Conservation (phyloP, 2,888 invertebrate genomes). For the Leptinotarsa tumamoca region DNA sequence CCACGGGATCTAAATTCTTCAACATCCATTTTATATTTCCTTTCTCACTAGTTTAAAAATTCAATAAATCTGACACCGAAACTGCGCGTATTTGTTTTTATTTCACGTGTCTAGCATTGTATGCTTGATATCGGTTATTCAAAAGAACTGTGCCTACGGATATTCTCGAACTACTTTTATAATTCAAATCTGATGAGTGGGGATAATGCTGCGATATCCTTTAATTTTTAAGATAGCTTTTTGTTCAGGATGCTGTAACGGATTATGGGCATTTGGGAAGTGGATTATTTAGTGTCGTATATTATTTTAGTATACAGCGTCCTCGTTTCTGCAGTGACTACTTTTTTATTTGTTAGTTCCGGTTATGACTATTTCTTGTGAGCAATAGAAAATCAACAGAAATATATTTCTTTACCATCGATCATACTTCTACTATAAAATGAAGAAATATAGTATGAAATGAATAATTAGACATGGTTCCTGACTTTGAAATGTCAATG, state of each 20-base stretch:
- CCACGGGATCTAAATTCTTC: conserved; percentile 89
- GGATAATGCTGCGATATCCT: not conserved
- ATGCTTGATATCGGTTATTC: not conserved
- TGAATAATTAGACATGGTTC: too few species aligned
- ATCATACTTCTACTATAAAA: too few species aligned
- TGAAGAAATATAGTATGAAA: too few species aligned
- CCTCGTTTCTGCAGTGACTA: not conserved
- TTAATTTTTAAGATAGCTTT: conserved; percentile 5
- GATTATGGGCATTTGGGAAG: conserved; percentile 13
- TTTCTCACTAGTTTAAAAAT: not conserved
- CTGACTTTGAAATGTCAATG: too few species aligned
- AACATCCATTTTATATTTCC: conserved; percentile 77
- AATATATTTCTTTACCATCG: too few species aligned
- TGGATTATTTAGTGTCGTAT: not conserved
- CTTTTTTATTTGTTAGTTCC: not conserved
- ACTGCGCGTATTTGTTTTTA: conserved; percentile 6
- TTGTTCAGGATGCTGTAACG: conserved; percentile 24
- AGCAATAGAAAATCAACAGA: too few species aligned
- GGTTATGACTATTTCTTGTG: too few species aligned
- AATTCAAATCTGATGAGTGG: conserved; percentile 13
- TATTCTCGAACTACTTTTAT: conserved; percentile 39
- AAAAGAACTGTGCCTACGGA: conserved; percentile 24
- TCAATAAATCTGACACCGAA: not conserved
- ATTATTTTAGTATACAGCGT: not conserved
- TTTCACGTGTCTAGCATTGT: conserved; percentile 2